Evolutionary conservation across 2,888 invertebrate genomes (phyloP).

Genomic region (Tachystola acroxantha): DNA sequence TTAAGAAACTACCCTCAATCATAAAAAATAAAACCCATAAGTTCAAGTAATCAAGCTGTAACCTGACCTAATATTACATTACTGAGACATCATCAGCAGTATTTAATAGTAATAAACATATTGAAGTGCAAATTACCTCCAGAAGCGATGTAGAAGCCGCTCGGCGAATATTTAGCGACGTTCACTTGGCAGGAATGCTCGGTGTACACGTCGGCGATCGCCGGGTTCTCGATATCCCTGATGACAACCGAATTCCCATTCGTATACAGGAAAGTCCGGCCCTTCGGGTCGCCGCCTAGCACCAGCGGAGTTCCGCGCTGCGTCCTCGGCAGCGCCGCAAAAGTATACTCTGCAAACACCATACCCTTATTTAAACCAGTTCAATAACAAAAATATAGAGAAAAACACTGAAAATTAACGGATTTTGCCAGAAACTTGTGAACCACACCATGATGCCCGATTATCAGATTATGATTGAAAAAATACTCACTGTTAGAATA

Average conservation of each 20-base stretch:
- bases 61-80: too few relatives aligned
- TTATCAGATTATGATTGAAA: slow-evolving; percentile 13
- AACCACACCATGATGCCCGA: background rate
- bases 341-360: slow-evolving; percentile 85
- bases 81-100: too few relatives aligned
- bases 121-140: slow-evolving; percentile 83
- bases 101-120: too few relatives aligned
- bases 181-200: slow-evolving; percentile 97
- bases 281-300: slow-evolving; percentile 96
- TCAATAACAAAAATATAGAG: background rate
- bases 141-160: slow-evolving; percentile 98
- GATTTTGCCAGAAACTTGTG: too few relatives aligned
- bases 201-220: slow-evolving; percentile 96
- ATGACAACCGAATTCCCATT: slow-evolving; percentile 99
- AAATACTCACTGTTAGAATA: slow-evolving; percentile 70
- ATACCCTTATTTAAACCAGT: slow-evolving; percentile 13
- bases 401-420: background rate
- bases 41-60: too few relatives aligned
- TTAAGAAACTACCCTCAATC: too few relatives aligned
- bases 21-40: too few relatives aligned
- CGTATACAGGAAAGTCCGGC: slow-evolving; percentile 96
- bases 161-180: slow-evolving; percentile 98
- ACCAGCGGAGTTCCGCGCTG: slow-evolving; percentile 96
- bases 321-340: slow-evolving; percentile 96
- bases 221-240: slow-evolving; percentile 96